phyloP scores from a whole-genome alignment of 2,888 invertebrate genomes.

The Itoplectis maculator region DNA sequence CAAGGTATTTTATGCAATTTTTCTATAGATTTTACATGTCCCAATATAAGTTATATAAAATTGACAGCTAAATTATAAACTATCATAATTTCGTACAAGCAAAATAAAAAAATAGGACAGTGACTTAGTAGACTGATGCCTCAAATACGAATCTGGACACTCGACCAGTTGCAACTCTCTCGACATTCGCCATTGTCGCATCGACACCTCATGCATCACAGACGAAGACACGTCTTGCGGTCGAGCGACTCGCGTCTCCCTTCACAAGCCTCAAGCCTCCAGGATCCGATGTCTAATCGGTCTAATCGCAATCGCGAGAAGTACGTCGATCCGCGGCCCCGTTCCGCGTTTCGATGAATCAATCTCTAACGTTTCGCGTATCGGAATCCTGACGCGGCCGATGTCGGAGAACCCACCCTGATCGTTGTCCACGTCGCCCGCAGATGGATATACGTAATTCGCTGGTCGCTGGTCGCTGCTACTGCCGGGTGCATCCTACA shows the following conservation, averaged over 20 bases:
- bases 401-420: constrained; percentile 1
- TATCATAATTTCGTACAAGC: too few species aligned
- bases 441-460: constrained; percentile 34
- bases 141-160: too few species aligned
- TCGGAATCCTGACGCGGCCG: constrained; percentile 25
- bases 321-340: not conserved
- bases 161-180: not conserved
- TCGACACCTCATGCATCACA: constrained; percentile 8
- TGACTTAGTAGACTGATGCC: too few species aligned
- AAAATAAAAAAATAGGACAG: too few species aligned
- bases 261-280: constrained; percentile 7
- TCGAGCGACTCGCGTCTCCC: not conserved
- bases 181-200: not conserved
- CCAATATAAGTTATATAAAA: too few species aligned
- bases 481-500: not conserved
- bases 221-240: constrained; percentile 6
- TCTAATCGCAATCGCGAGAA: constrained; percentile 46
- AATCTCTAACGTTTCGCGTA: constrained; percentile 28
- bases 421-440: constrained; percentile 16
- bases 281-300: constrained; percentile 34
- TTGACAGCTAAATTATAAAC: too few species aligned
- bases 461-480: not conserved
- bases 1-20: too few species aligned
- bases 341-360: constrained; percentile 23
- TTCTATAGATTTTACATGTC: too few species aligned